Evolutionary conservation across 1,140 invertebrate species (phyloP).

Genomic region (Ridgeia piscesae): DNA sequence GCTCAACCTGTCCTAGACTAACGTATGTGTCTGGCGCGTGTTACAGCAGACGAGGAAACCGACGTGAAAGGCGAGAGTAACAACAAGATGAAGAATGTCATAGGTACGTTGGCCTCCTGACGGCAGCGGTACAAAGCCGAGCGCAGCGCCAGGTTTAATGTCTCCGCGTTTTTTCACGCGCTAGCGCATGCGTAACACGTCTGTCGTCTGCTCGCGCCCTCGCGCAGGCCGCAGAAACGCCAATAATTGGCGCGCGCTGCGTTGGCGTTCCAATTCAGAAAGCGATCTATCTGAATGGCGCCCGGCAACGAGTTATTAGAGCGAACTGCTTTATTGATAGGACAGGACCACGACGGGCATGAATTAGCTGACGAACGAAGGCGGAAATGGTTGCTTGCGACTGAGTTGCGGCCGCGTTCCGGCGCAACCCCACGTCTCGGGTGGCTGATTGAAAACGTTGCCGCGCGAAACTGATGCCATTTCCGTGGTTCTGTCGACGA

Average conservation of each 20-base stretch:
- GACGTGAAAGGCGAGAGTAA: background rate
- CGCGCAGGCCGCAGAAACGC: background rate
- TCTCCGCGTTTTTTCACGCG: background rate
- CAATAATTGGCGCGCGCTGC: background rate
- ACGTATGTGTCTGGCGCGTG: background rate
- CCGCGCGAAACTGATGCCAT: background rate
- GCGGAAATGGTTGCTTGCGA: background rate
- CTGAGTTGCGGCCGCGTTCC: background rate
- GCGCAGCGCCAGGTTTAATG: background rate
- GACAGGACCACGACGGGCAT: background rate
- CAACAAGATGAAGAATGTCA: background rate
- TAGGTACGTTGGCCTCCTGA: background rate
- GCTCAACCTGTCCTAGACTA: background rate
- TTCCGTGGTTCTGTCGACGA: too few relatives aligned
- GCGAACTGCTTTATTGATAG: background rate
- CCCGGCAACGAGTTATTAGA: background rate
- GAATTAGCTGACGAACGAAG: background rate
- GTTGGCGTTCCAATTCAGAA: background rate
- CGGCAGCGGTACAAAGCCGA: background rate
- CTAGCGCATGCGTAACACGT: background rate
- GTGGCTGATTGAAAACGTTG: background rate
- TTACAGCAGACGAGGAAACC: background rate
- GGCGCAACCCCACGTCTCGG: background rate
- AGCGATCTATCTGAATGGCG: background rate
- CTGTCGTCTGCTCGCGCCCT: background rate